phyloP scores from a whole-genome alignment of 2,888 invertebrate species.

The Osmoderma eremita region DNA sequence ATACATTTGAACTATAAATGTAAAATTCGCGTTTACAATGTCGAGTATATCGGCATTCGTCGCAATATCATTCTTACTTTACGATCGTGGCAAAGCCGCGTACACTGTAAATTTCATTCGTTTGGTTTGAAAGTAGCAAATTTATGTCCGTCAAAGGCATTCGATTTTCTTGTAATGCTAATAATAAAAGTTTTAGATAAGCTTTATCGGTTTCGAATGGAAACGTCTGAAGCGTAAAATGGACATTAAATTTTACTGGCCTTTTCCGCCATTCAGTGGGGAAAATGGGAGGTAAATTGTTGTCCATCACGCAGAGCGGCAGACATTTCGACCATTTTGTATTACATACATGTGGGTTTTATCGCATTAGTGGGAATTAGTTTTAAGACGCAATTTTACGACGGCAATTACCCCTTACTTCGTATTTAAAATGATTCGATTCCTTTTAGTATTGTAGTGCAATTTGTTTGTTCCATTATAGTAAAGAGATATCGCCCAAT shows the following conservation, averaged over 20 bases:
- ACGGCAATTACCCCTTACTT: no score
- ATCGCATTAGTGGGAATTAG: no score
- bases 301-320: conserved; percentile 9
- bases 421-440: no score
- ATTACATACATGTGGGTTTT: no score
- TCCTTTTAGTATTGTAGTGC: no score
- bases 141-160: conserved; percentile 24
- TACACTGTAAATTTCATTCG: no score
- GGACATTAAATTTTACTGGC: conserved; percentile 31
- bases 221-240: conserved; percentile 36
- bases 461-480: no score
- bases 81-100: not conserved
- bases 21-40: not conserved
- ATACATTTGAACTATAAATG: no score
- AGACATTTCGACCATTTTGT: no score
- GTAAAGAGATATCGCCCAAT: no score
- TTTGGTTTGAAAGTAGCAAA: not conserved
- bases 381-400: no score
- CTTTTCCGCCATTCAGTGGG: not conserved
- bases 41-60: conserved; percentile 22
- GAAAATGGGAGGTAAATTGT: not conserved
- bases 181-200: conserved; percentile 41
- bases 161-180: conserved; percentile 34
- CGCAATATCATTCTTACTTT: conserved; percentile 12
- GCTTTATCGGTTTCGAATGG: conserved; percentile 39